Evolutionary conservation across 2,113 vertebrate genomes (phyloP).

Genomic region (Gila orcuttii): DNA sequence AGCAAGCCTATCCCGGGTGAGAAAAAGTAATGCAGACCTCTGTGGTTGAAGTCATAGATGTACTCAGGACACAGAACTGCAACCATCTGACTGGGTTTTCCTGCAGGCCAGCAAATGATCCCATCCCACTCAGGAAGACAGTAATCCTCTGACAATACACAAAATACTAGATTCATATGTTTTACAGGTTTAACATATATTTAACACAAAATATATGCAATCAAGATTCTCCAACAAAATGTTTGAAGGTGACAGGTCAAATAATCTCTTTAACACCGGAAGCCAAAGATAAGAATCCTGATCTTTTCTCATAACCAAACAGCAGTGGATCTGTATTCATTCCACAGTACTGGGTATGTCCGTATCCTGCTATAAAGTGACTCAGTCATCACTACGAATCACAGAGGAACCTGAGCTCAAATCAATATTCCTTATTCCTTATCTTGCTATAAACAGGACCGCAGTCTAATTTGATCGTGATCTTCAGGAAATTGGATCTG

Average conservation of each 20-base stretch:
- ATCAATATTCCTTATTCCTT: slow-evolving; percentile 18
- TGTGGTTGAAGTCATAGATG: slow-evolving; percentile 92
- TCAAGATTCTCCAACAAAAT: neutral
- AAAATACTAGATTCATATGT: neutral
- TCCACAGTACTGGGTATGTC: neutral
- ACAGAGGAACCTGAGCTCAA: slow-evolving; percentile 21
- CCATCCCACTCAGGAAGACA: slow-evolving; percentile 89
- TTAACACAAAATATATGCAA: neutral
- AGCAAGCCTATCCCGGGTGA: no score
- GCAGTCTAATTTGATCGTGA: slow-evolving; percentile 34
- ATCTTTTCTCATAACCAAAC: neutral
- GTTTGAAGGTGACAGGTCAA: neutral
- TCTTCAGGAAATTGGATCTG: slow-evolving; percentile 50
- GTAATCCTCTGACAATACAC: slow-evolving; percentile 68
- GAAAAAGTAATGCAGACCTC: slow-evolving; percentile 69
- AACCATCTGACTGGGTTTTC: slow-evolving; percentile 77
- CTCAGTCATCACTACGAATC: slow-evolving; percentile 1
- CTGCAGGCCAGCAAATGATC: slow-evolving; percentile 88
- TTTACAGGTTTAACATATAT: neutral
- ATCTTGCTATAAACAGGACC: slow-evolving; percentile 22
- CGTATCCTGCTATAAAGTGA: neutral
- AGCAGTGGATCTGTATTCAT: neutral
- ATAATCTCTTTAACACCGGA: neutral
- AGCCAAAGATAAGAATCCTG: neutral
- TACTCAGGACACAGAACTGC: slow-evolving; percentile 83